Conservation (phyloP, 2,797 vertebrate genomes). For the Muscicapa striata region DNA sequence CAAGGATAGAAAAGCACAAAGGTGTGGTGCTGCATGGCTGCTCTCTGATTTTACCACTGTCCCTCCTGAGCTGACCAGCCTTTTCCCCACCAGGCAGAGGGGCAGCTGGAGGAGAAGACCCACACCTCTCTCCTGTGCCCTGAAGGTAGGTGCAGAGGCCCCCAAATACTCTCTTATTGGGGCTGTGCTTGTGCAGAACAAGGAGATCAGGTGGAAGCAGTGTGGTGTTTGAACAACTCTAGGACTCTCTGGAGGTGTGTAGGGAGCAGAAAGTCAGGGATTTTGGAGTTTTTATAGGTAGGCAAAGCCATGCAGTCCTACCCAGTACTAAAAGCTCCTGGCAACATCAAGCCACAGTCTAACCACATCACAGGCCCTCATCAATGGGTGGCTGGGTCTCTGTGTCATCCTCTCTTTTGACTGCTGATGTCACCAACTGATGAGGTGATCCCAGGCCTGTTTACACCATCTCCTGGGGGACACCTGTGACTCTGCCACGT, state of each 20-base stretch:
- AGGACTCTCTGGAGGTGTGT: neutral
- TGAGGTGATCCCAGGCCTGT: neutral
- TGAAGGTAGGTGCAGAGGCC: slow-evolving; percentile 43
- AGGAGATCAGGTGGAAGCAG: neutral
- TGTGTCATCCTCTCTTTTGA: neutral
- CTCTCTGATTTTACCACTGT: neutral
- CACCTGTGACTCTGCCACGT: neutral
- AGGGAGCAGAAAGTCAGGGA: neutral
- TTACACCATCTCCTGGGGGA: neutral
- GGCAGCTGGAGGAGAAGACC: slow-evolving; percentile 68
- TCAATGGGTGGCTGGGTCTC: neutral
- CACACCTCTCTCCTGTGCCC: slow-evolving; percentile 62
- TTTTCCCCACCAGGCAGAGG: slow-evolving; percentile 61
- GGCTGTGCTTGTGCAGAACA: neutral
- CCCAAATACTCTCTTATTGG: neutral
- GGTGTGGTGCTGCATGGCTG: neutral
- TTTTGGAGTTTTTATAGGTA: neutral
- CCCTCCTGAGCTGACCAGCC: neutral
- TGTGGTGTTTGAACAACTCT: neutral
- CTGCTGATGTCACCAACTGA: neutral
- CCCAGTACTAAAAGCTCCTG: neutral
- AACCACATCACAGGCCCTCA: neutral
- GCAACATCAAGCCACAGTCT: neutral
- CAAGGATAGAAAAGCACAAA: neutral
- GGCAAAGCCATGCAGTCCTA: neutral